These are phyloP conservation scores for Leptobrachium leishanense DNA, from an alignment of 2,113 vertebrate species.

Conservation along the genomic window DNA sequence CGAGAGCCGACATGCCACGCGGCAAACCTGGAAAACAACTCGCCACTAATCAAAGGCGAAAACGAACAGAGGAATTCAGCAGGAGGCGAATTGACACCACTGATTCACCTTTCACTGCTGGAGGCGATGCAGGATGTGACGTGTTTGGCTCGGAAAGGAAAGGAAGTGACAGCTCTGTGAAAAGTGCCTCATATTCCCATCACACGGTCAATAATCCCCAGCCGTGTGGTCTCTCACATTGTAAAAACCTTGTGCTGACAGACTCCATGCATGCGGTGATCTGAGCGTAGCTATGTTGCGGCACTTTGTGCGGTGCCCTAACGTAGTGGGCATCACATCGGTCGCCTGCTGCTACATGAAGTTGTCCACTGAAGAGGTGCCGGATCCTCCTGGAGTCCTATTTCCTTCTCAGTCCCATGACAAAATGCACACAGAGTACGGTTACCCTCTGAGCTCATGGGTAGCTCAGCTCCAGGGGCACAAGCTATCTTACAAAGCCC, in stretches of 20 bases:
- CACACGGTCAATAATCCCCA: background rate
- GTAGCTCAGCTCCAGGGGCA: constrained; percentile 69
- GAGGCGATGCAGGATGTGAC: background rate
- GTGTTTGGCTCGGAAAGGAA: background rate
- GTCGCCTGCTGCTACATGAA: constrained; percentile 97
- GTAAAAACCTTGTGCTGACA: constrained; percentile 68
- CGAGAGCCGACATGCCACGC: no score
- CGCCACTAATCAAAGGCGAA: background rate
- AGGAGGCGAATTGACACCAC: background rate
- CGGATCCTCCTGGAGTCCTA: constrained; percentile 52
- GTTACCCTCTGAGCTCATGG: constrained; percentile 84
- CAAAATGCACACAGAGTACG: background rate
- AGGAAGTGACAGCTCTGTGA: background rate
- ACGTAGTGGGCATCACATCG: constrained; percentile 75
- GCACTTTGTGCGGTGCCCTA: constrained; percentile 76
- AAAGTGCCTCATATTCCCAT: background rate
- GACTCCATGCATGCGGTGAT: constrained; percentile 90
- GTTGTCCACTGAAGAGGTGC: constrained; percentile 68
- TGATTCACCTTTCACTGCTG: background rate
- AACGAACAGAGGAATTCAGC: background rate
- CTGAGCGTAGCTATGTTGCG: constrained; percentile 85
- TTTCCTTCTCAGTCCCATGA: background rate
- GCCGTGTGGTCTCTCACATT: background rate
- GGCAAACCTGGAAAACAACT: background rate
- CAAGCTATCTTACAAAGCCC: constrained; percentile 81